These are phyloP conservation scores for Toxotes jaculatrix DNA, from an alignment of 2,113 vertebrate genomes.

Conservation along the genomic window DNA sequence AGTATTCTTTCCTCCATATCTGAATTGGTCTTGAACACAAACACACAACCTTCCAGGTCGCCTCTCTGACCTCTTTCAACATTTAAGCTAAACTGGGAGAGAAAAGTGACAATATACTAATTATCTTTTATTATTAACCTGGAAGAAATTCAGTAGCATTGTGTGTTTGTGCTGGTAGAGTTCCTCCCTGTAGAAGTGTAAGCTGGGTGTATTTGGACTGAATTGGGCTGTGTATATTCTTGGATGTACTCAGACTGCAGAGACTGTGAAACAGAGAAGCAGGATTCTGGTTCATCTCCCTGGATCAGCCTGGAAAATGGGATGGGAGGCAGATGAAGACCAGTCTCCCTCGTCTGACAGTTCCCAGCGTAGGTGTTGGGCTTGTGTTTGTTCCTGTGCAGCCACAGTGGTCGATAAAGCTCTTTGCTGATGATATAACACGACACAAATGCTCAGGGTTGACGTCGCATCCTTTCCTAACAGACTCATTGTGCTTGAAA, in stretches of 20 bases:
- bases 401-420: not conserved
- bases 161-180: not conserved
- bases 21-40: slow-evolving; percentile 44
- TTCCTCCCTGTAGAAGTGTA: not conserved
- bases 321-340: not conserved
- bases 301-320: not conserved
- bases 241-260: not conserved
- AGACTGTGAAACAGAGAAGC: not conserved
- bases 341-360: not conserved
- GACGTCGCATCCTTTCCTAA: not conserved
- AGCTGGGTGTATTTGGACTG: not conserved
- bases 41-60: slow-evolving; percentile 35
- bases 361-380: not conserved
- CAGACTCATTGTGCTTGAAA: not conserved
- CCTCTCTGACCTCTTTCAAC: slow-evolving; percentile 6
- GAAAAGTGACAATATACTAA: not conserved
- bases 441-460: not conserved
- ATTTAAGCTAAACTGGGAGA: not conserved
- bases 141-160: not conserved
- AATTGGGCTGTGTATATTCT: not conserved
- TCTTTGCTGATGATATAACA: slow-evolving; percentile 6
- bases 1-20: slow-evolving; percentile 11
- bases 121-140: slow-evolving; percentile 15
- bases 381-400: not conserved
- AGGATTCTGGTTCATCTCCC: slow-evolving; percentile 7